Evolutionary conservation across 2,797 vertebrate genomes (phyloP), one percentile per base, ranked within the genome.

Genomic region (Lepilemur septentrionalis): DNA sequence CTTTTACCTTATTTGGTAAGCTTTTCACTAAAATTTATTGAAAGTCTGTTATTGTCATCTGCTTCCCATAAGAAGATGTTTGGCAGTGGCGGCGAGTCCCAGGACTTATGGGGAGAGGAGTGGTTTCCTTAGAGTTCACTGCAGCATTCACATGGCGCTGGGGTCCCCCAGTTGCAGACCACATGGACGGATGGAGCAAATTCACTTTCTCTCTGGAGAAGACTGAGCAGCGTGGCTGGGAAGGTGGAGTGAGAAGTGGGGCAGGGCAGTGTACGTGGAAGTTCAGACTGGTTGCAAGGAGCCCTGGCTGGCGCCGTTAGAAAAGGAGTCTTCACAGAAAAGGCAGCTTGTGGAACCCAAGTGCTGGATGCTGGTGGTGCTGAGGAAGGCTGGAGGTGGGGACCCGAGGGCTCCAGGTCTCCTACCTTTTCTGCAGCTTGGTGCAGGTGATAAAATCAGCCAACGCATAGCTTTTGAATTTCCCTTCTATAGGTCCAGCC

Each of bases 1-100:
- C 65, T 91, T 93, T 96, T 93, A 52, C 86, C 75, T 85, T 81
- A 89, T 82, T 97, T 96, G 72, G 86, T 93, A 91, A 86, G 28
- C 23, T 81, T 96, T 95, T 93, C 43, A 76, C 78, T 94, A 55
- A 89, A 89, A 55, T 79, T 86, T 65, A 50, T 79, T 87, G 75
- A 89, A 95, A 76, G 61, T 85, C 67, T 91, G 55, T 76, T 90
- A 73, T 92, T 94, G 69, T 94, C 91, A 92, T 96, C 63, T 94
- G 85, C 86, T 95, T 92, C 72, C 81, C 65, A 59, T 94, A 83
- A 70, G 80, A 75, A 92, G 88, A 46, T 91, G 30, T 92, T 92
- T 90, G 93, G 65, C 81, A 78, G 63, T 95, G 85, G 70, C 41
- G 57, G 76, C 75, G 41, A 73, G 57, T 88, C 89, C 84, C 65